Evolutionary conservation across 2,888 invertebrate genomes (phyloP).

Genomic region (Megastigmus dorsalis): DNA sequence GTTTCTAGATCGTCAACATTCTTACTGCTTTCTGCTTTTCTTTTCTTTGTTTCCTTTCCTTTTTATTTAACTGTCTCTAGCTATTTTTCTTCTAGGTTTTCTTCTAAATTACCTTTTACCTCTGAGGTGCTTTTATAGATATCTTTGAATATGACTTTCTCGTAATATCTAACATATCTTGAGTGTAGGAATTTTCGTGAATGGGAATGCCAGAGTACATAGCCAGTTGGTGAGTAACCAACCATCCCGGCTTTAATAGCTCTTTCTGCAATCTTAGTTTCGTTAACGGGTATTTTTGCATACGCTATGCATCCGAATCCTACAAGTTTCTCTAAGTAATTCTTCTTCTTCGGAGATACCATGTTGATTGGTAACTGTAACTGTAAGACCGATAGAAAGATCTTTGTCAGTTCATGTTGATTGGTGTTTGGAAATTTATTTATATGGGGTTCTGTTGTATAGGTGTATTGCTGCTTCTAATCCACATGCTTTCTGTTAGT

Average conservation of each 20-base stretch:
- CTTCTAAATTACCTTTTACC: too few relatives aligned
- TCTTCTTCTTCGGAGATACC: background rate
- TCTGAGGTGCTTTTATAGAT: background rate
- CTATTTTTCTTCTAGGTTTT: too few relatives aligned
- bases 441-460: background rate
- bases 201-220: background rate
- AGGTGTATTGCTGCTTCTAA: slow-evolving; percentile 39
- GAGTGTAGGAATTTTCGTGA: background rate
- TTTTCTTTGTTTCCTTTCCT: background rate
- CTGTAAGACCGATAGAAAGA: too few relatives aligned
- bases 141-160: background rate
- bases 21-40: background rate
- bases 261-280: background rate
- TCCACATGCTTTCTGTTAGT: slow-evolving; percentile 49
- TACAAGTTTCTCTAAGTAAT: background rate
- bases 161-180: background rate
- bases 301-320: background rate
- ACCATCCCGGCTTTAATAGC: background rate
- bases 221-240: background rate
- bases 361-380: background rate
- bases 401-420: too few relatives aligned
- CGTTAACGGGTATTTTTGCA: background rate
- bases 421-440: background rate
- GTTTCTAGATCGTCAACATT: too few relatives aligned
- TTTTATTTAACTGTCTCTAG: too few relatives aligned